Base-by-base conservation (phyloP, 53 echinoderm and acorn worm genomes). In the Henricia sp. region DNA sequence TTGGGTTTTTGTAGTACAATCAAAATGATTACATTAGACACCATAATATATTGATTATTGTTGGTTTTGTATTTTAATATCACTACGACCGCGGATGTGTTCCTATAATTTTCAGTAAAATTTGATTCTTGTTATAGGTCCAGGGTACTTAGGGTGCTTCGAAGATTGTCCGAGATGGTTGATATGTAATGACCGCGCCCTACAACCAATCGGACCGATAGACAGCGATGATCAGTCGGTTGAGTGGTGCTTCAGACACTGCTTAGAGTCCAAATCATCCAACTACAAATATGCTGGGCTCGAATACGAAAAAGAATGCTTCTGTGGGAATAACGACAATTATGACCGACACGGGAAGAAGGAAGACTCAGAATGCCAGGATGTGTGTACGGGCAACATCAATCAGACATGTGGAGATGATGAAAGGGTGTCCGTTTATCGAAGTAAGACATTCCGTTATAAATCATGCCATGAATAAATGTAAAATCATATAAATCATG, bases 101-200 rank as follows among this genome's bases (percentile, higher is more conserved):
- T n/a, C n/a, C n/a, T n/a, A n/a, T n/a, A n/a, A 46, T 46, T 46
- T 46, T 16, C 48, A 12, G 48, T 16, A 46, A 46, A 12, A 3
- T 33, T 60, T 29, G 3, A 0, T 70, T 46, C n/a, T 38, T 1
- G 1, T 44, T 23, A 38, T 28, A 70, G 70, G 28, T 70, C 70
- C 70, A 27, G 70, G 70, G 26, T 70, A 70, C 17, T 43, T 70
- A 25, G 70, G 70, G 19, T 70, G 70, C 30, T 70, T 41, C 41
- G 1, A 0, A 6, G 68, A 68, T 41, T 38, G 32, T 34, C n/a
- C n/a, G n/a, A 21, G 0, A 2, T 32, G 63, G 16, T 2, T 1
- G 8, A 0, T 1, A 14, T 55, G 56, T 21, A 1, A 8, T 8
- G 25, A 23, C 26, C 63, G 63, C 26, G 63, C 32, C 10, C 35